A percentile compares a stretch with the other conserved stretches of the same genome.
These are phyloP conservation scores for Conomelus anceps DNA, from an alignment of 2,888 invertebrate species.

Conservation along the genomic window DNA sequence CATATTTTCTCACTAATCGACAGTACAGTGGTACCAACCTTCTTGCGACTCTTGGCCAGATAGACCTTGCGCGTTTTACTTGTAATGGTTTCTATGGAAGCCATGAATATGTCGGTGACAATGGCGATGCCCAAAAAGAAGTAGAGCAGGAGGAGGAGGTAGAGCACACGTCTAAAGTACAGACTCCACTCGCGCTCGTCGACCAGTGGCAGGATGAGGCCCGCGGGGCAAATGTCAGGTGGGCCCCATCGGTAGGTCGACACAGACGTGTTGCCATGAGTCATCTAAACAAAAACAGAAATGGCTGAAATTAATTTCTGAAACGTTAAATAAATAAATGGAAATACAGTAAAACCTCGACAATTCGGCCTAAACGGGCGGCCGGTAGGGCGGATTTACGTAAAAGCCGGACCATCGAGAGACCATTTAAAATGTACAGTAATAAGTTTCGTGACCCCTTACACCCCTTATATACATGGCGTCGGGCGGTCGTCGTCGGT, in stretches of 20 bases:
- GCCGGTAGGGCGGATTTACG: no score
- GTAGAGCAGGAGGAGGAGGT: conserved; percentile 83
- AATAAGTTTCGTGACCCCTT: no score
- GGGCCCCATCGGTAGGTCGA: conserved; percentile 33
- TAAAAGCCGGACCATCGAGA: no score
- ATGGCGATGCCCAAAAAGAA: conserved; percentile 98
- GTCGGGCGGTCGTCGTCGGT: no score
- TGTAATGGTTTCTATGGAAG: conserved; percentile 97
- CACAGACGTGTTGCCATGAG: conserved; percentile 8
- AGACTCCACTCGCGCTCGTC: conserved; percentile 63
- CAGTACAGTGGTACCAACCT: no score
- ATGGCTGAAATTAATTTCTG: neutral
- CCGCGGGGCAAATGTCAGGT: conserved; percentile 60
- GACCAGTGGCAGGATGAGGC: conserved; percentile 76
- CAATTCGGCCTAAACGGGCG: no score
- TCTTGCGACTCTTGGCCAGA: conserved; percentile 45
- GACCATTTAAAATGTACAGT: no score
- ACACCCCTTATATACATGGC: no score
- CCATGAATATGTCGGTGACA: conserved; percentile 98
- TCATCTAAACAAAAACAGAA: conserved; percentile 8
- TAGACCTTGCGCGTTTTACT: conserved; percentile 94
- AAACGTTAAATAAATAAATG: neutral
- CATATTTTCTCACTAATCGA: no score
- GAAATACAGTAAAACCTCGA: no score
- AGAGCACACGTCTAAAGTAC: conserved; percentile 77